Evolutionary conservation across 92 coral and sea anemone genomes (phyloP).

Genomic region (Actinernus sp.): DNA sequence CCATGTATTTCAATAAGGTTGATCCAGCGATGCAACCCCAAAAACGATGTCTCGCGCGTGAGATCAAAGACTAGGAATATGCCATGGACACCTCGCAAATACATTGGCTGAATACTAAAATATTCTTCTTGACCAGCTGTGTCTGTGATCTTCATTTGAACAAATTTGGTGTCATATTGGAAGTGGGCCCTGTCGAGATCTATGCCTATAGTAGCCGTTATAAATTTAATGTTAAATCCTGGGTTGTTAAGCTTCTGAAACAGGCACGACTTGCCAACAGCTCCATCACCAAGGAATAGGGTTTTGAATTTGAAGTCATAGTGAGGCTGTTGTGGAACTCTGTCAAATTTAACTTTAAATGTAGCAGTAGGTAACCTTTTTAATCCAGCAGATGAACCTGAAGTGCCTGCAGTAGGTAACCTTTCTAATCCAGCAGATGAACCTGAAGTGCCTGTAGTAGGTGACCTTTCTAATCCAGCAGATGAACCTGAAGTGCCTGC

Average conservation of each 20-base stretch:
- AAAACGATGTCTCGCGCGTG: slow-evolving; percentile 52
- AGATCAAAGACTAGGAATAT: slow-evolving; percentile 78
- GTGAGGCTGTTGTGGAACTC: slow-evolving; percentile 26
- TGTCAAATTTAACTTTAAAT: slow-evolving; percentile 24
- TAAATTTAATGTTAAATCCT: slow-evolving; percentile 26
- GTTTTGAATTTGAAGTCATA: slow-evolving; percentile 74
- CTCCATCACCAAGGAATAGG: slow-evolving; percentile 72
- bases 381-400: no score
- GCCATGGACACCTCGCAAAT: slow-evolving; percentile 80
- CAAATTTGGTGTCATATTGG: slow-evolving; percentile 60
- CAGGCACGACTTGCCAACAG: slow-evolving; percentile 87
- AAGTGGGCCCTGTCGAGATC: slow-evolving; percentile 58
- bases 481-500: no score
- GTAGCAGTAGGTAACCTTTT: not conserved
- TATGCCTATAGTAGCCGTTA: slow-evolving; percentile 59
- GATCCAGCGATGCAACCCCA: slow-evolving; percentile 60
- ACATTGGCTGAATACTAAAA: slow-evolving; percentile 63
- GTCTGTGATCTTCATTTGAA: slow-evolving; percentile 61
- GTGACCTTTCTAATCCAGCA: no score
- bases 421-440: no score
- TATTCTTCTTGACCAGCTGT: slow-evolving; percentile 86
- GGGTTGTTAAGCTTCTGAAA: slow-evolving; percentile 71
- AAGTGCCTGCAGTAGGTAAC: no score
- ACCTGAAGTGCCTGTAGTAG: no score
- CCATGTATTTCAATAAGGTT: no score